Evolutionary conservation across 2,113 vertebrate species (phyloP).

Genomic region (Coryphaenoides rupestris): DNA sequence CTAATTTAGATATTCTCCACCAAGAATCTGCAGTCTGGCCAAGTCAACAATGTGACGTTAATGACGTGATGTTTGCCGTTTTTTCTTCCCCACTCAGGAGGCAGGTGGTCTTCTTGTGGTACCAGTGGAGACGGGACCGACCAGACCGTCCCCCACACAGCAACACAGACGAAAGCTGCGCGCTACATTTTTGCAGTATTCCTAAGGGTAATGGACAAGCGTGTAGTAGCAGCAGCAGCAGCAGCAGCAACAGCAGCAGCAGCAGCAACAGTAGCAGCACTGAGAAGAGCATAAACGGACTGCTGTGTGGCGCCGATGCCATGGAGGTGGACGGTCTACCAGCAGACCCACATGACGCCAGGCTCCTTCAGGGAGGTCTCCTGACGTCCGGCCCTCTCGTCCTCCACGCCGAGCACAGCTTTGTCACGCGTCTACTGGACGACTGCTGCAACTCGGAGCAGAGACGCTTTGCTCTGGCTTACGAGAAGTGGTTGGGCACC

Average conservation of each 20-base stretch:
- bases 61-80: background rate
- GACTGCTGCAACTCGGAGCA: conserved; percentile 79
- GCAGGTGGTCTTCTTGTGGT: conserved; percentile 85
- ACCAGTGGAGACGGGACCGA: conserved; percentile 77
- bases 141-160: conserved; percentile 23
- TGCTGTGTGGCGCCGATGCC: conserved; percentile 39
- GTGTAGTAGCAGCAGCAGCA: background rate
- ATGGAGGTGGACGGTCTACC: conserved; percentile 84
- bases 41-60: too few relatives aligned
- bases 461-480: conserved; percentile 85
- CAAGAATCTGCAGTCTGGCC: too few relatives aligned
- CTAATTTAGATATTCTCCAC: too few relatives aligned
- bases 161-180: conserved; percentile 22
- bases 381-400: conserved; percentile 60
- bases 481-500: conserved; percentile 89
- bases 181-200: conserved; percentile 31
- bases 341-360: conserved; percentile 79
- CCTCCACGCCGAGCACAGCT: conserved; percentile 79
- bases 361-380: conserved; percentile 86
- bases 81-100: conserved; percentile 67
- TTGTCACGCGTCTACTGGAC: conserved; percentile 78
- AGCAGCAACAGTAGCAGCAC: too few relatives aligned
- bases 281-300: conserved; percentile 50
- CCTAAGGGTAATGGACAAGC: background rate
- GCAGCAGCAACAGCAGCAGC: too few relatives aligned